These are phyloP conservation scores for Alcedo quadribrachys DNA, from an alignment of 2,797 vertebrate species.

Conservation along the genomic window DNA sequence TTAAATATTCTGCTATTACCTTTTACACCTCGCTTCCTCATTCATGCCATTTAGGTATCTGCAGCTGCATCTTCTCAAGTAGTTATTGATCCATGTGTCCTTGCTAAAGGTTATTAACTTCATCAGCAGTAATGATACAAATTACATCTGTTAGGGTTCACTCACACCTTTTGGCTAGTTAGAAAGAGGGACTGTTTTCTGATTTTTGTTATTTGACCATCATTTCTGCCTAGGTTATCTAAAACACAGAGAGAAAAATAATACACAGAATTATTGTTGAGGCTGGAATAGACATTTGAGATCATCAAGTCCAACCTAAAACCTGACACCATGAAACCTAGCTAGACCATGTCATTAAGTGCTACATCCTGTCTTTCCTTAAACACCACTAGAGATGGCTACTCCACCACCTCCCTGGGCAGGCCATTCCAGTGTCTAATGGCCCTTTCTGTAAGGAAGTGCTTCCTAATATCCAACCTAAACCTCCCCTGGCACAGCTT, in stretches of 20 bases:
- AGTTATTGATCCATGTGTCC: constrained; percentile 60
- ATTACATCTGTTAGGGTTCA: constrained; percentile 34
- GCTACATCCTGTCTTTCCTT: no score
- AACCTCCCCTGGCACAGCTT: no score
- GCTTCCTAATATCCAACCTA: no score
- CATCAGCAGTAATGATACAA: constrained; percentile 26
- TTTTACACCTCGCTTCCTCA: constrained; percentile 53
- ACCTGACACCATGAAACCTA: no score
- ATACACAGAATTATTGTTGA: background rate
- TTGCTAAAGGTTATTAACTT: constrained; percentile 67
- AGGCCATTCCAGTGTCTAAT: no score
- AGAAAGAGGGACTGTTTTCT: background rate
- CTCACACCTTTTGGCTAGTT: background rate
- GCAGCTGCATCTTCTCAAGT: constrained; percentile 41
- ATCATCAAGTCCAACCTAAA: no score
- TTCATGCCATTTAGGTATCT: constrained; percentile 29
- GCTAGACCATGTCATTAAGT: no score
- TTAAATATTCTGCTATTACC: constrained; percentile 58
- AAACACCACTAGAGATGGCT: no score
- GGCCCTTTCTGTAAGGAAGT: no score
- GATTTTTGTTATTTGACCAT: background rate
- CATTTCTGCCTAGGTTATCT: background rate
- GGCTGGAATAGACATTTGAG: no score
- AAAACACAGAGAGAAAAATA: background rate
- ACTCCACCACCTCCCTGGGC: no score